Percentiles rank a stretch among this genome's conserved stretches.
phyloP scores from a whole-genome alignment of 1,140 invertebrate genomes.

The Macrobrachium rosenbergii region DNA sequence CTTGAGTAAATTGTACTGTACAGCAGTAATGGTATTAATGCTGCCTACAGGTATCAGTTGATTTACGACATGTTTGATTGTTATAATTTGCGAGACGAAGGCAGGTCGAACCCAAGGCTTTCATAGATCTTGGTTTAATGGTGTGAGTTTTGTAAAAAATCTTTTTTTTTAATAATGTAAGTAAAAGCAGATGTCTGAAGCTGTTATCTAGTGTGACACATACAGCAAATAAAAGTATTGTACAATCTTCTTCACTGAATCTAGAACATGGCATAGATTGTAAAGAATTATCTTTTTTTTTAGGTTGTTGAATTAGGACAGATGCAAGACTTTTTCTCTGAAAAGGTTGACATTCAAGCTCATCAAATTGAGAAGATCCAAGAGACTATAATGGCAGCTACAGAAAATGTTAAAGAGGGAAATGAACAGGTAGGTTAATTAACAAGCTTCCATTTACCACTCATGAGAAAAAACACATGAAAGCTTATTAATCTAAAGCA shows the following conservation, averaged over 20 bases:
- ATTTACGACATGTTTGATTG: no score
- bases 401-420: conserved; percentile 95
- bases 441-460: no score
- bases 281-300: conserved; percentile 73
- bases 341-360: conserved; percentile 96
- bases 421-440: conserved; percentile 86
- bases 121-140: not conserved
- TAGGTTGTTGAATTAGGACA: conserved; percentile 96
- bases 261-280: not conserved
- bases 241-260: not conserved
- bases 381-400: conserved; percentile 88
- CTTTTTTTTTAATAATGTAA: not conserved
- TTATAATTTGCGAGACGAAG: no score
- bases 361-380: conserved; percentile 91
- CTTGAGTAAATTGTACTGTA: no score
- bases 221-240: not conserved
- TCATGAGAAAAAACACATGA: no score
- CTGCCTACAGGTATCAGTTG: no score
- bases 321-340: conserved; percentile 96
- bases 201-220: no score
- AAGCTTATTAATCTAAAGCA: no score
- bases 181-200: no score
- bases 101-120: no score
- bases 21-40: no score
- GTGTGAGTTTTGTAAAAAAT: not conserved